Evolutionary conservation across 2,888 invertebrate species (phyloP).

Genomic region (Xylota sylvarum): DNA sequence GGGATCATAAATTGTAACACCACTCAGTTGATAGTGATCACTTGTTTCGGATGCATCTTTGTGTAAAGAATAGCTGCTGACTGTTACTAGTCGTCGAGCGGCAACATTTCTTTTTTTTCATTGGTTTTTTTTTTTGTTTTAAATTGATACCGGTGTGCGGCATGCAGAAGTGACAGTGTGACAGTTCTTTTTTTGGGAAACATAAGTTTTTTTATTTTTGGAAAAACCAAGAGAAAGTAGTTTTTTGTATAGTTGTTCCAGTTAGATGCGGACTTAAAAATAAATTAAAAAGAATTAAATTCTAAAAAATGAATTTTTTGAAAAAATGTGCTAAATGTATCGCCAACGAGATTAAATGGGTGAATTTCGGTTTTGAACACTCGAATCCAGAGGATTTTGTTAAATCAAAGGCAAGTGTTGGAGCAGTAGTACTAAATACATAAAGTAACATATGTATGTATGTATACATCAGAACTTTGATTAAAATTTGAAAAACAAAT

Average conservation of each 20-base stretch:
- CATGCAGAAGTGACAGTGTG: conserved; percentile 2
- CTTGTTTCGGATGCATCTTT: conserved; percentile 68
- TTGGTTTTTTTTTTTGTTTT: conserved; percentile 9
- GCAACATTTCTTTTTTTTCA: conserved; percentile 13
- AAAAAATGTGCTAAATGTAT: conserved; percentile 80
- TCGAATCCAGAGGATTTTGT: conserved; percentile 82
- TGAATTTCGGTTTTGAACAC: conserved; percentile 82
- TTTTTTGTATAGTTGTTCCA: background rate
- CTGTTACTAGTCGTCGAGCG: conserved; percentile 17
- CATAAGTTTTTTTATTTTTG: background rate
- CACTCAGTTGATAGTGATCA: conserved; percentile 63
- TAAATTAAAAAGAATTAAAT: too few relatives aligned
- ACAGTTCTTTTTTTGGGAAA: background rate
- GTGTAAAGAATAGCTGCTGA: conserved; percentile 20
- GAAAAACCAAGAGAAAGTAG: background rate
- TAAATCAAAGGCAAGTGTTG: conserved; percentile 82
- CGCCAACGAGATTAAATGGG: conserved; percentile 81
- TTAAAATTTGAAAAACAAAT: background rate
- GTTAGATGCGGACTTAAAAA: background rate
- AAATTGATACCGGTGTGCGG: background rate
- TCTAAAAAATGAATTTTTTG: conserved; percentile 80
- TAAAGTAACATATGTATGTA: too few relatives aligned
- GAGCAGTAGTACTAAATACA: too few relatives aligned
- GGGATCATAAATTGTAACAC: conserved; percentile 50
- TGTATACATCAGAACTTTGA: too few relatives aligned